phyloP scores from a whole-genome alignment of 2,113 vertebrate species.

The Heterochromis multidens region DNA sequence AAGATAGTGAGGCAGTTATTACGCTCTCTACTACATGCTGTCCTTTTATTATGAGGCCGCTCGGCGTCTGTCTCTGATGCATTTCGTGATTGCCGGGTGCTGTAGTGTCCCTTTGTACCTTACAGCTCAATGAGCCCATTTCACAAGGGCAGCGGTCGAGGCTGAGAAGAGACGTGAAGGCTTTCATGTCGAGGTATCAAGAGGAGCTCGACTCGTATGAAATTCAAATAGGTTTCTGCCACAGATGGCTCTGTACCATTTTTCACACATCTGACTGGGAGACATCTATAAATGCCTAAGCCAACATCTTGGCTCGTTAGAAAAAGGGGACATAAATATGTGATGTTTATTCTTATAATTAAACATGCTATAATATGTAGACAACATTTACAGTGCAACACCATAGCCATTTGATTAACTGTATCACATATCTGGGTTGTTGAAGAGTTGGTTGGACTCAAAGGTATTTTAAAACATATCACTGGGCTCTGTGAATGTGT shows the following conservation, averaged over 20 bases:
- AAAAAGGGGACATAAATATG: neutral
- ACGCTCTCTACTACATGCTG: neutral
- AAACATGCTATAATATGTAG: neutral
- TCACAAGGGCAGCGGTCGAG: slow-evolving; percentile 26
- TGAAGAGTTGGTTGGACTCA: neutral
- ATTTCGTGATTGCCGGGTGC: slow-evolving; percentile 44
- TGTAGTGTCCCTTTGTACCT: slow-evolving; percentile 51
- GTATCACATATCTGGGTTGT: neutral
- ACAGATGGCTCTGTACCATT: slow-evolving; percentile 35
- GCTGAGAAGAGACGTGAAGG: slow-evolving; percentile 31
- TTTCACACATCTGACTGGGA: slow-evolving; percentile 24
- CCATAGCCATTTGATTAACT: neutral
- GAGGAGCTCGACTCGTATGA: slow-evolving; percentile 47
- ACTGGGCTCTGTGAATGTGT: neutral
- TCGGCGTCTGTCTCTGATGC: slow-evolving; percentile 32
- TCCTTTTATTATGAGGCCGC: slow-evolving; percentile 30
- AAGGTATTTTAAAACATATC: neutral
- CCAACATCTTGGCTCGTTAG: neutral
- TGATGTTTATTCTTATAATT: neutral
- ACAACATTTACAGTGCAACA: neutral
- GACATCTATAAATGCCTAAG: neutral
- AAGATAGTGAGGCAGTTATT: slow-evolving; percentile 20
- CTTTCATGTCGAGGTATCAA: slow-evolving; percentile 73
- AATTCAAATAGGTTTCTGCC: slow-evolving; percentile 65
- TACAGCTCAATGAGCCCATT: slow-evolving; percentile 52